These are phyloP conservation scores for Sceliomorpha sp. DNA, from an alignment of 2,888 invertebrate genomes.

Conservation along the genomic window DNA sequence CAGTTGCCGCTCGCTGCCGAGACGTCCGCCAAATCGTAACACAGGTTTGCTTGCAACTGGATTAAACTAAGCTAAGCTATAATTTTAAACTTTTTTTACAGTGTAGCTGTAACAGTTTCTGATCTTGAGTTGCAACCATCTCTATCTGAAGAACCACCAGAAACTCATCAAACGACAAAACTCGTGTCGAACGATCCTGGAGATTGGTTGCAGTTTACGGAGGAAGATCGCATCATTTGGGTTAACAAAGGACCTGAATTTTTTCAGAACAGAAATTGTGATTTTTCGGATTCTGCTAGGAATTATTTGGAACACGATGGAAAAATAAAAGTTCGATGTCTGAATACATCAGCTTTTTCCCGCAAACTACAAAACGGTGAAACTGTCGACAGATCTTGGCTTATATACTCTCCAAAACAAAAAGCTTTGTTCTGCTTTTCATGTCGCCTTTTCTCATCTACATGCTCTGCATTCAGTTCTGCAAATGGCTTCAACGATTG, in stretches of 20 bases:
- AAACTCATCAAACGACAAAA: too few relatives aligned
- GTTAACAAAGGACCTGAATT: conserved; percentile 11
- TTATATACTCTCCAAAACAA: conserved; percentile 14
- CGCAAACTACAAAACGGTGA: conserved; percentile 11
- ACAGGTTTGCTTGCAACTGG: too few relatives aligned
- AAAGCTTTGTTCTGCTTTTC: conserved; percentile 13
- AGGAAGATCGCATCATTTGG: conserved; percentile 12
- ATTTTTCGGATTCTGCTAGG: conserved; percentile 3
- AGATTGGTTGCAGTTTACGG: conserved; percentile 1
- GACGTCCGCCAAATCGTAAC: too few relatives aligned
- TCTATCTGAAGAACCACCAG: too few relatives aligned
- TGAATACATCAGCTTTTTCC: conserved; percentile 5
- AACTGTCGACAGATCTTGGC: conserved; percentile 11
- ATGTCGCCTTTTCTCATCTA: conserved; percentile 10
- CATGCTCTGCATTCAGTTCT: neutral
- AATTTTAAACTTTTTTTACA: too few relatives aligned
- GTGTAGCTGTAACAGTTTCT: too few relatives aligned
- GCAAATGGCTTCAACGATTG: conserved; percentile 17
- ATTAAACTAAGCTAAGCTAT: too few relatives aligned
- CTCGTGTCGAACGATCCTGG: conserved; percentile 15
- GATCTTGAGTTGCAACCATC: too few relatives aligned
- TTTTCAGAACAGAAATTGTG: conserved; percentile 14
- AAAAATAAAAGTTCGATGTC: conserved; percentile 7
- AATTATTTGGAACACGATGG: conserved; percentile 8
- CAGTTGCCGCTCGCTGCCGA: too few relatives aligned